Base-by-base conservation (phyloP, 2,888 invertebrate species). In the Hyalella azteca region DNA sequence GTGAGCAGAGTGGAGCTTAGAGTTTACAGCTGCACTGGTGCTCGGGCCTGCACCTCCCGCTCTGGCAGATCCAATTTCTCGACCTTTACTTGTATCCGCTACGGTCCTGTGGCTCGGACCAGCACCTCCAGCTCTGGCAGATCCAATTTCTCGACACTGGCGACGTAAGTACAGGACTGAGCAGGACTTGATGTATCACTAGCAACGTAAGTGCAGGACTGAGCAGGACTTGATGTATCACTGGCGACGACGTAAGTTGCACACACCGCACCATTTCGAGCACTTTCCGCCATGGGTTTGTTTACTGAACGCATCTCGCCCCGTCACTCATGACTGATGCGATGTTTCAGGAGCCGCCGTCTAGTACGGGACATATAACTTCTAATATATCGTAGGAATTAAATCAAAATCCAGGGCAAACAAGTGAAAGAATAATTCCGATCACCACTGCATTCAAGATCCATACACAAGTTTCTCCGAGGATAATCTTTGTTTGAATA, bases 201-300 rank as follows among this genome's bases (percentile, higher is more conserved):
- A n/a, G n/a, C n/a, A n/a, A n/a, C n/a, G n/a, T n/a, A n/a, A n/a
- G n/a, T n/a, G n/a, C n/a, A n/a, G n/a, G n/a, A n/a, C n/a, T n/a
- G n/a, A n/a, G n/a, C n/a, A n/a, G 66, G 36, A 19, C 19, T 36
- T 32, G 66, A 36, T 0, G 66, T 11, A 15, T 32, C 32, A 36
- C 36, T 36, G 11, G 36, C 2, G 66, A 36, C 13, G 45, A 45
- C 45, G 66, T 36, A 66, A 19, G 66, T 66, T 4, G 66, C 19
- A 36, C 66, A 66, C 36, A 66, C 66, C 32, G 66, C 66, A 32
- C 36, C 66, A 66, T 19, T 36, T 11, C 66, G 32, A 11, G 19
- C 66, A 66, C 66, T 66, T 29, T 66, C 66, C 15, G 66, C 36
- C 66, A 66, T 66, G 66, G 36, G n/a, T n/a, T n/a, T n/a, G n/a